Conservation (phyloP, 2,888 invertebrate species). For the Drosophila limbata region DNA sequence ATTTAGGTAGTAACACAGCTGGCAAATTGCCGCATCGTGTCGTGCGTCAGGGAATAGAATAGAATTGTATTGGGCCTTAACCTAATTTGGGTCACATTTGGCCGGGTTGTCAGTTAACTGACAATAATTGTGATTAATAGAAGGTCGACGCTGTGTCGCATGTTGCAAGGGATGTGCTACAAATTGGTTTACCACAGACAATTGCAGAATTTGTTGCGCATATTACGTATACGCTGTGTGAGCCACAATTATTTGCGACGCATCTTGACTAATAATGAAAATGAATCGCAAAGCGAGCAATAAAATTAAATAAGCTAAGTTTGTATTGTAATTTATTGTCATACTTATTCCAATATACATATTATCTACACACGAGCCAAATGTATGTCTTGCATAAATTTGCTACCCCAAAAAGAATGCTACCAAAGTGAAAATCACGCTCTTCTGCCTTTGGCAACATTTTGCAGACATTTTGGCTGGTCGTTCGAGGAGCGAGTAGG, state of each 20-base stretch:
- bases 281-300: constrained; percentile 4
- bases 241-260: constrained; percentile 2
- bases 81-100: constrained; percentile 25
- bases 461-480: constrained; percentile 16
- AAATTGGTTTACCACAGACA: constrained; percentile 23
- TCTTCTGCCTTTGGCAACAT: constrained; percentile 12
- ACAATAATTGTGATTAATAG: constrained; percentile 75
- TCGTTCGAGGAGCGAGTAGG: background rate
- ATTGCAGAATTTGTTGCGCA: constrained; percentile 41
- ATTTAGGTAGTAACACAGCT: constrained; percentile 14
- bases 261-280: constrained; percentile 15
- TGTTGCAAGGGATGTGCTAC: constrained; percentile 17
- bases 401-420: constrained; percentile 31
- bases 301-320: constrained; percentile 20
- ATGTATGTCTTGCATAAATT: constrained; percentile 10
- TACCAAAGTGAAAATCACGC: constrained; percentile 28
- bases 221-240: constrained; percentile 35
- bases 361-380: background rate
- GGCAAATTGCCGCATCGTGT: background rate
- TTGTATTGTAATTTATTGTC: constrained; percentile 41
- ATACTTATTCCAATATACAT: constrained; percentile 4
- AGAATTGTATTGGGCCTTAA: constrained; percentile 4
- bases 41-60: background rate
- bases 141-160: constrained; percentile 23
- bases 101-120: constrained; percentile 29